phyloP scores from a whole-genome alignment of 2,888 invertebrate genomes.

The Pammene fasciana region DNA sequence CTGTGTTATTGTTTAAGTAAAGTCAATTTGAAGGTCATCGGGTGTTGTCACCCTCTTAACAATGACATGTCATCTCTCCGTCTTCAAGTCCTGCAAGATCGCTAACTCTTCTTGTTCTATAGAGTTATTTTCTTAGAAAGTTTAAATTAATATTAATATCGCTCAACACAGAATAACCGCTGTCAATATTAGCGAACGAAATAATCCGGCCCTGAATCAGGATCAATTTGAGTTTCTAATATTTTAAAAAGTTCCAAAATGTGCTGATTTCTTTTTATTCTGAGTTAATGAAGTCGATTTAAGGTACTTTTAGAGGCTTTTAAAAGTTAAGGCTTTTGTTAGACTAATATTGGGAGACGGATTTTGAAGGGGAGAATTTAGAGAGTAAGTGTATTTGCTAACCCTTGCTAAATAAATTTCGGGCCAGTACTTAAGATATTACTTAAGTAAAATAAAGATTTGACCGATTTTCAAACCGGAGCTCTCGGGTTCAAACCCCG shows the following conservation, averaged over 20 bases:
- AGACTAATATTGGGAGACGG: conserved; percentile 22
- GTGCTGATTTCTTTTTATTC: conserved; percentile 33
- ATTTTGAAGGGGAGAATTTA: not conserved
- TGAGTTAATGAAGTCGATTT: conserved; percentile 25
- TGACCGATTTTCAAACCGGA: no score
- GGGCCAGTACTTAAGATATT: no score
- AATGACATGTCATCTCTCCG: no score
- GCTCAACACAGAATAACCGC: conserved; percentile 24
- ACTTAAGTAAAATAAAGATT: no score
- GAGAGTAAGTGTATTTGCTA: not conserved
- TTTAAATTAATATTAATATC: no score
- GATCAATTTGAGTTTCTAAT: conserved; percentile 38
- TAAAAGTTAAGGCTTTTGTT: conserved; percentile 25
- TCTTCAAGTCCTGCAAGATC: no score
- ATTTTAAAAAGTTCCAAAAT: conserved; percentile 38
- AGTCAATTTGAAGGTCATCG: no score
- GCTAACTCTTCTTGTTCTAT: no score
- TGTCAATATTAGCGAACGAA: not conserved
- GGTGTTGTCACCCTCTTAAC: no score
- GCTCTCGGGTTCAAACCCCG: no score
- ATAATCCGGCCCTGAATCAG: conserved; percentile 25
- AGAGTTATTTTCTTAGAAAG: no score
- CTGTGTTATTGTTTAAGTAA: no score
- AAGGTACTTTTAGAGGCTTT: conserved; percentile 22
- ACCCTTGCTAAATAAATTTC: not conserved